Base-by-base conservation (phyloP, 2,113 vertebrate species). In the Delphinapterus leucas region DNA sequence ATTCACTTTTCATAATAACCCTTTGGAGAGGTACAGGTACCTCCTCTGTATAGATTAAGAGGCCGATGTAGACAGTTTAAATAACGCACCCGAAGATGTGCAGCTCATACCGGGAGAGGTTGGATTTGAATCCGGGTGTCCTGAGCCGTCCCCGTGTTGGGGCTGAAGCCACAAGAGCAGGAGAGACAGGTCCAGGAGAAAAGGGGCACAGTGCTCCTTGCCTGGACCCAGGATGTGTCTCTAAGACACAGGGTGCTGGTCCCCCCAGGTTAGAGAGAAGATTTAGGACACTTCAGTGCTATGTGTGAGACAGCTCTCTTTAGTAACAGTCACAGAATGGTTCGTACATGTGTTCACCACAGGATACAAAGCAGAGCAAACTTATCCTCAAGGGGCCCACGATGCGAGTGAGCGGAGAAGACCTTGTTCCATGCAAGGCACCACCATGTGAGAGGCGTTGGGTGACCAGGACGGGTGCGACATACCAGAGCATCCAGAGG, bases 161-260 rank as follows among this genome's bases (percentile, higher is more conserved):
- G n/a, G 10, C 80, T 31, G 53, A 68, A 49, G n/a, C 55, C 41
- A 0, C 0, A 0, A 26, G 26, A 5, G 6, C 38, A 28, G 18
- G 33, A 55, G 15, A 87, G 74, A 33, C 80, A 58, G 38, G 2
- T 0, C 71, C 49, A 12, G 63, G 5, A 67, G 31, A 3, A 36
- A 13, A 4, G 6, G 77, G 41, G 17, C 28, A 21, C 20, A n/a
- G 28, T 25, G 76, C 49, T 80, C 11, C 20, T 55, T 3, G 18
- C 17, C 36, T 83, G 53, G 38, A 14, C n/a, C 18, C 44, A 53
- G 33, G 71, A 47, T 61, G 33, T 38, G 21, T 33, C 61, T 91
- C 38, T n/a, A n/a, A 55, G 89, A 60, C 26, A 41, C 2, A 36
- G 6, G 12, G 31, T 44, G 41, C 21, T 77, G 65, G 65, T 9